Evolutionary conservation across 2,888 invertebrate species (phyloP), one percentile per base, ranked within the genome.

Genomic region (Matsumyia berberina): DNA sequence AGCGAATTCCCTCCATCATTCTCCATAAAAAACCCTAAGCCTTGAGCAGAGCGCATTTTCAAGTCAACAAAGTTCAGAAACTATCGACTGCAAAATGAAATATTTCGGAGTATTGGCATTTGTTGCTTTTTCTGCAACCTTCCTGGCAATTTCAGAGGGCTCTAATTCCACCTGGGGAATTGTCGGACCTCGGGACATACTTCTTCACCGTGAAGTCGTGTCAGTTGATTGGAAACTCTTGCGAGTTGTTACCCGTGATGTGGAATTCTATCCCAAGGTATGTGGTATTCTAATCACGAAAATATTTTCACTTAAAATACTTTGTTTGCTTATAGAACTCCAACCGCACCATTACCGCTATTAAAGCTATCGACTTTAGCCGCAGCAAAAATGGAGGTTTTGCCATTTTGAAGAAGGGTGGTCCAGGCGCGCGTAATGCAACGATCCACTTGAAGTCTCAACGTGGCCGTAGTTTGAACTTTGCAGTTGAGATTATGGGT

Each of bases 401-500:
- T 44, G 90, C 89, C 1, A 89, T 86, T 35, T 73, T 92, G 5
- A 15, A 87, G 2, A 19, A 33, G 0, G 92, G 92, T 37, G 93
- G 92, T 9, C 89, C 91, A 9, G 90, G 90, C 11, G 78, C 79
- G 74, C 88, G 73, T 35, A 87, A 88, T 37, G 90, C 89, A 7
- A 90, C 89, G 0, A 42, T 92, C 0, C 89, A 88, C n/a, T 90
- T 92, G 86, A 92, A 91, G 78, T 92, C 92, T 8, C 89, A 90
- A 79, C 88, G 91, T 19, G 88, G 89, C 15, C 90, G 91, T 17
- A 89, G 91, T 24, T 89, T 92, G 86, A 89, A 92, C 80, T 92
- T 91, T 78, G 9, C 89, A 5, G 88, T 92, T n/a, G 89, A 90
- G 60, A 67, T 92, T 31, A 92, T 90, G 86, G 91, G 90, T 37